These are phyloP conservation scores for Chrysaora quinquecirrha DNA, from an alignment of 30 jellyfish, hydroid and myxozoan species.

Conservation along the genomic window DNA sequence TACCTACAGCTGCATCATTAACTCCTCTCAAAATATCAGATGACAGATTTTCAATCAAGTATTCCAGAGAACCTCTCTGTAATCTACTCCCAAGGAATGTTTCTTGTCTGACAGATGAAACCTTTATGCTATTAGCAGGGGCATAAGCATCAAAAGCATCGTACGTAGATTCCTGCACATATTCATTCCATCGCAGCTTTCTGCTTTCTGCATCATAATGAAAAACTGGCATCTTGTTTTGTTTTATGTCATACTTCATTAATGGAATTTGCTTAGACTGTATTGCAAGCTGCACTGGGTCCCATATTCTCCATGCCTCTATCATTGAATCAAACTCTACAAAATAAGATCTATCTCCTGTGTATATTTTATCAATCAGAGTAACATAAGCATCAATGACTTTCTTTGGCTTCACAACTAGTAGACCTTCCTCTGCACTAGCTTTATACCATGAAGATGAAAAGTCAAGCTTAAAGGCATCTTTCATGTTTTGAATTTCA, in stretches of 20 bases:
- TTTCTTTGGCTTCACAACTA: conserved; percentile 15
- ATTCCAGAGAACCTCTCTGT: conserved; percentile 23
- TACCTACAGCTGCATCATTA: conserved; percentile 17
- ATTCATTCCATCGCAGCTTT: not conserved
- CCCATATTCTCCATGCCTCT: conserved; percentile 76
- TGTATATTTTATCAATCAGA: conserved; percentile 22
- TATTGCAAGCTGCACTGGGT: conserved; percentile 35
- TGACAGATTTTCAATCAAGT: conserved; percentile 16
- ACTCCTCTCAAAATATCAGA: not conserved
- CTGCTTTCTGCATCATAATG: not conserved
- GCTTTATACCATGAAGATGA: conserved; percentile 20
- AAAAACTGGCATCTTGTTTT: conserved; percentile 1
- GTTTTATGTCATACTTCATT: conserved; percentile 24
- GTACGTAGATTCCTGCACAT: too few species aligned
- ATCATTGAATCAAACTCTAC: conserved; percentile 41
- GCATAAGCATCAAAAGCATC: not conserved
- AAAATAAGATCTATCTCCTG: conserved; percentile 49
- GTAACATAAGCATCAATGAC: conserved; percentile 44
- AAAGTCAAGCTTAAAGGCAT: conserved; percentile 19
- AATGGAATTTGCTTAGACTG: conserved; percentile 26
- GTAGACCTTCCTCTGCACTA: not conserved
- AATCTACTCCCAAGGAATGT: conserved; percentile 20
- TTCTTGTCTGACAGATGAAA: not conserved
- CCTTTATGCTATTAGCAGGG: not conserved
- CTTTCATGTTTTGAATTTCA: not conserved